Evolutionary conservation across 2,888 invertebrate species (phyloP), one percentile per base, ranked within the genome.

Genomic region (Drosophila bunnanda): DNA sequence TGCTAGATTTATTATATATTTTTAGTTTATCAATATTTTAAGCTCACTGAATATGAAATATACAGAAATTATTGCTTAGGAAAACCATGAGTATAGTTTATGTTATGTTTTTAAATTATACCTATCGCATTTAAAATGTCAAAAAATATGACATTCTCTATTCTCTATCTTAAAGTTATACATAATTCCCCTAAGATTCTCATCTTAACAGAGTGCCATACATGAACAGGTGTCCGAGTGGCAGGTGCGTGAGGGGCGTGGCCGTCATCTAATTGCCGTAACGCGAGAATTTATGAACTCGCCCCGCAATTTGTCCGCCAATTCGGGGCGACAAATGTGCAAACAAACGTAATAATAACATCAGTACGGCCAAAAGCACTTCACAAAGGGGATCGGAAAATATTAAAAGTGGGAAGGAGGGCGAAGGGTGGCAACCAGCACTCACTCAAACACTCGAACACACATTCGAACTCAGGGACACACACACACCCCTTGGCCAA

Each of bases 271-370:
- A 87, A 82, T 82, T 84, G 85, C 73, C 61, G 48, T 68, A 67
- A 53, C 46, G 55, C 68, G 73, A 61, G 61, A 71, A 82, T 87
- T 83, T 81, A 73, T 68, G 76, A 75, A 68, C 78, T 72, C 70
- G 67, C 76, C 78, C 70, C 76, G 76, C 76, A 82, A 82, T 87
- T 82, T 79, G 85, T 78, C 44, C 57, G 75, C 59, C 75, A 71
- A 75, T 75, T 73, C 75, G 72, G 75, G 50, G 76, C 80, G 86
- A 88, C 88, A 83, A 83, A 83, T 83, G 88, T 85, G 80, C 88
- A 74, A 87, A 88, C 88, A 83, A 88, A 85, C 76, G 75, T 84
- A 87, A 82, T 82, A 82, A 82, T 77, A 82, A 84, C 79, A 87
- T 87, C 73, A 84, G 78, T 12, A 22, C 22, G 60, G 46, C 25